Base-by-base conservation (phyloP, 2,797 vertebrate genomes). In the Rhinatrema bivittatum region DNA sequence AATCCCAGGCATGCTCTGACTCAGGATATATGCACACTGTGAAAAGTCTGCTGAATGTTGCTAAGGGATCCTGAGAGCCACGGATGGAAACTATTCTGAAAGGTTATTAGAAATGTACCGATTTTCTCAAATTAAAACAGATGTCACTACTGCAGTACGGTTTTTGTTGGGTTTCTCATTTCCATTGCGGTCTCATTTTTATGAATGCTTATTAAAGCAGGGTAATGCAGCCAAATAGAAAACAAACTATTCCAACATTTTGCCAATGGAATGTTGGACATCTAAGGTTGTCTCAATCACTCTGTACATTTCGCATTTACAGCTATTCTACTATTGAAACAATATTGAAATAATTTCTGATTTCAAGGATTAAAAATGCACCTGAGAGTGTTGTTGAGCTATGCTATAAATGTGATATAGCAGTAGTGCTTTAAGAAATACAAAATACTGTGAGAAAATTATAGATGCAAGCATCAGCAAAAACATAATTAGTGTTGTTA, bases 1-100 rank as follows among this genome's bases (percentile, higher is more conserved):
- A 58, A 56, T 21, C 37, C 36, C 20, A 22, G 22, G 25, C 46
- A 29, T 62, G 35, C 59, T 46, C 41, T 18, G 23, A 12, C 42
- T 24, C 52, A 7, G 51, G 53, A 43, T 47, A 53, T 48, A 48
- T 28, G n/a, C 3, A 26, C 9, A 16, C 20, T 30, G n/a, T 45
- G 22, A 42, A 59, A 59, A 18, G n/a, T 2, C 16, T 16, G 29
- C 16, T 29, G 16, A 17, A 29, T 53, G 7, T 1, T 5, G 50
- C 50, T 2, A 15, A 51, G 46, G 48, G 25, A 24, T 45, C 43
- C 25, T 43, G 6, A 46, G 43, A 38, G 53, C 4, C 36, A 31
- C 45, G 15, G 1, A 31, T n/a, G 2, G 23, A 3, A 31, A 25
- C 15, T 25, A 17, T 16, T 24, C 50, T 37, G 44, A 27, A 29